Evolutionary conservation across 2,888 invertebrate species (phyloP).

Genomic region (Allacma fusca): DNA sequence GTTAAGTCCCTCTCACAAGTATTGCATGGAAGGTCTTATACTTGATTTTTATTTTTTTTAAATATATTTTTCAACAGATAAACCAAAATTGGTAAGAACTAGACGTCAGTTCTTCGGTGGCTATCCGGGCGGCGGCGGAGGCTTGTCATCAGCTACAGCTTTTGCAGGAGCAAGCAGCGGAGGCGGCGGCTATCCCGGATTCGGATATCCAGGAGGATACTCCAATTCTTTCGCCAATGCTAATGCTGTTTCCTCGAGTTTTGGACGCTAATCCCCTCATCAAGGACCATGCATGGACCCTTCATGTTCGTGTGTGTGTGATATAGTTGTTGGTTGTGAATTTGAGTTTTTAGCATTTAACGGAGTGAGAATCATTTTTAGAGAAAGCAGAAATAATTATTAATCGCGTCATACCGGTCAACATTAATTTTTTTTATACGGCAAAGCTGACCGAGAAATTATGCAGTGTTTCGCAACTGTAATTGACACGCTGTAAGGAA

Average conservation of each 20-base stretch:
- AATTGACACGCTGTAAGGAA: not conserved
- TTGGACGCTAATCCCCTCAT: not conserved
- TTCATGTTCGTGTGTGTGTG: not conserved
- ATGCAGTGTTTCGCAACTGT: not conserved
- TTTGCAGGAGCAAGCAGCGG: not conserved
- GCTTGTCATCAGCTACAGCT: not conserved
- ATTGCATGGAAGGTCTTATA: no score
- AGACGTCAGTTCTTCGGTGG: conserved; percentile 38
- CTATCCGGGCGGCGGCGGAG: no score
- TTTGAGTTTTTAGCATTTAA: not conserved
- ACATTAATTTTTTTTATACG: not conserved
- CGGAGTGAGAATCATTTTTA: not conserved
- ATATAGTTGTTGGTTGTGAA: conserved; percentile 4
- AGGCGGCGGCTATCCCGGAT: not conserved
- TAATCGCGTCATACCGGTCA: not conserved
- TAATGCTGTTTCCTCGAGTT: not conserved
- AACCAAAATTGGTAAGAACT: not conserved
- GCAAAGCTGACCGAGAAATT: not conserved
- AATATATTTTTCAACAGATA: not conserved
- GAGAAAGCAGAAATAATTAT: not conserved
- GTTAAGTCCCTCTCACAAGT: no score
- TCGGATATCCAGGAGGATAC: not conserved
- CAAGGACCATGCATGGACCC: no score
- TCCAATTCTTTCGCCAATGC: conserved; percentile 10
- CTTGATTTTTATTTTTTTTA: conserved; percentile 3